Base-by-base conservation (phyloP, 1,140 invertebrate genomes). In the Brachystomella parvula region DNA sequence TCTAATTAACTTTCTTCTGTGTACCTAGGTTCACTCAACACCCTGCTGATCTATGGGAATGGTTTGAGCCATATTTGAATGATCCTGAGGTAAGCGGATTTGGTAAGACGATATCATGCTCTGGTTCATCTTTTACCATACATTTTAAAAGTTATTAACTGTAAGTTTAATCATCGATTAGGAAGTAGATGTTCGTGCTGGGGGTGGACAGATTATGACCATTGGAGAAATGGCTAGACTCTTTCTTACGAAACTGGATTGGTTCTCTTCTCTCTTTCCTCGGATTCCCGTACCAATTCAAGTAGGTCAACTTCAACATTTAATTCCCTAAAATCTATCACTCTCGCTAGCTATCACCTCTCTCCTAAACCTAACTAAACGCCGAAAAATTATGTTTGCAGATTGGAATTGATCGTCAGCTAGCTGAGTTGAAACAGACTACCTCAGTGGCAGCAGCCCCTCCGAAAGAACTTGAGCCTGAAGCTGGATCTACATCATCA, bases 251-350 rank as follows among this genome's bases (percentile, higher is more conserved):
- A 98, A 98, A 78, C 79, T 99, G 49, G 96, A 98, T 75, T 96
- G 94, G 93, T 99, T 96, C 80, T 94, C 92, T 2, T 98, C 96
- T 3, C 81, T 99, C 17, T 99, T 99, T 77, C 97, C 97, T 0
- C 83, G 97, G 69, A 99, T 99, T 79, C 96, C 97, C n/a, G 96
- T 99, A 35, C 96, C 96, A 19, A 96, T 98, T 73, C 94, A 99
- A 79, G 94, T 85, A 75, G 72, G 75, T 17, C 33, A 65, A 64
- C 9, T 17, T 57, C 33, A 47, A 26, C 33, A 53, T 60, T 61
- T 15, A 56, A 47, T 62, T 66, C 24, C 29, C 21, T 1, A 53
- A 19, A 26, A 28, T 39, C 17, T 33, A 28, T 24, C n/a, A 17
- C n/a, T 9, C 9, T 6, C 24, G 49, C 6, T 12, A 15, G 49